A percentile compares a stretch with the other conserved stretches of the same genome.
Evolutionary conservation across 2,797 vertebrate genomes (phyloP).

Genomic region (Phoxinus dragarum): DNA sequence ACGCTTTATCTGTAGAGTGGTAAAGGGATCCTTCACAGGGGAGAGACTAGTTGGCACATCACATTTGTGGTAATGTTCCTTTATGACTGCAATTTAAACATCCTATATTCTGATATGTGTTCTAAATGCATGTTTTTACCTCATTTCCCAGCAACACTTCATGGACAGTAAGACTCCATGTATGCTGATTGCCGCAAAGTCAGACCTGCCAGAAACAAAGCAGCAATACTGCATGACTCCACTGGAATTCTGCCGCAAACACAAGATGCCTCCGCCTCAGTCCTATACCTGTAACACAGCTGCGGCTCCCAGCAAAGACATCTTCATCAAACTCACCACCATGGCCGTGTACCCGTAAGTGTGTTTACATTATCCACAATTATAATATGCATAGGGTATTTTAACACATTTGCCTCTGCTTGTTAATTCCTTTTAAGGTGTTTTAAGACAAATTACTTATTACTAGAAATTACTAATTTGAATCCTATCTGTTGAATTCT

Average conservation of each 20-base stretch:
- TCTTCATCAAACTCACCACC: conserved; percentile 94
- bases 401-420: neutral
- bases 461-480: too few relatives aligned
- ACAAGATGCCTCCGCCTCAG: conserved; percentile 97
- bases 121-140: neutral
- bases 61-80: neutral
- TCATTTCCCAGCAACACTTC: conserved; percentile 87
- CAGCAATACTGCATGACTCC: conserved; percentile 88
- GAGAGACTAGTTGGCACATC: too few relatives aligned
- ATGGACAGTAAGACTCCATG: conserved; percentile 94
- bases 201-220: conserved; percentile 91
- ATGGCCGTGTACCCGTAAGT: conserved; percentile 99
- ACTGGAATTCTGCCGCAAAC: conserved; percentile 92
- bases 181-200: conserved; percentile 91
- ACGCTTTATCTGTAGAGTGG: too few relatives aligned
- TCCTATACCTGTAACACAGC: conserved; percentile 90
- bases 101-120: conserved; percentile 9
- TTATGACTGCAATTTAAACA: neutral
- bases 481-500: too few relatives aligned
- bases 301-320: conserved; percentile 85
- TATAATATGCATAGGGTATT: neutral
- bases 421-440: neutral
- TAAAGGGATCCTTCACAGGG: too few relatives aligned
- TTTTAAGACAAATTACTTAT: neutral
- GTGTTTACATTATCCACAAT: conserved; percentile 36